Conservation (phyloP, 2,888 invertebrate species). For the Euproctis similis region DNA sequence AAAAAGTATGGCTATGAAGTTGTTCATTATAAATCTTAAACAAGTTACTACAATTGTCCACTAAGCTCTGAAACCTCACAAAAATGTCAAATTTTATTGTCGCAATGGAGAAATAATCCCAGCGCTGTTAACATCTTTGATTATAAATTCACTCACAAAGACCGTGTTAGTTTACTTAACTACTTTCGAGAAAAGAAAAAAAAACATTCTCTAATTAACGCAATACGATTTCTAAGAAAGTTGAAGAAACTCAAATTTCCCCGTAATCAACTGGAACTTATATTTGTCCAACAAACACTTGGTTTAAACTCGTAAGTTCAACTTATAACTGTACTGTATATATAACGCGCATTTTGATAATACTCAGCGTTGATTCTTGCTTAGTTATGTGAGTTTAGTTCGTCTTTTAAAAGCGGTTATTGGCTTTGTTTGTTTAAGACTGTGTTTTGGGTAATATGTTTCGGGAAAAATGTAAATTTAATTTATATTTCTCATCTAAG, state of each 20-base stretch:
- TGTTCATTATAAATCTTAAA: too few relatives aligned
- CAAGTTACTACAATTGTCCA: too few relatives aligned
- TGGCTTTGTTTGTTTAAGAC: conserved; percentile 14
- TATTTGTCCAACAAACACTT: conserved; percentile 23
- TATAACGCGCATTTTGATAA: conserved; percentile 13
- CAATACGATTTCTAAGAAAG: conserved; percentile 11
- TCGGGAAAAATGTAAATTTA: too few relatives aligned
- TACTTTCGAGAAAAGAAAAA: background rate
- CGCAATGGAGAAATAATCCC: too few relatives aligned
- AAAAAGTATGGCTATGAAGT: too few relatives aligned
- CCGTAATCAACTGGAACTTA: conserved; percentile 13
- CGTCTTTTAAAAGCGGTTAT: conserved; percentile 16
- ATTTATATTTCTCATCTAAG: too few relatives aligned
- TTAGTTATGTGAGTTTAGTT: conserved; percentile 14
- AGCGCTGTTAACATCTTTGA: too few relatives aligned
- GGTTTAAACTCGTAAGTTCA: conserved; percentile 16
- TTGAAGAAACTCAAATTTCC: conserved; percentile 20
- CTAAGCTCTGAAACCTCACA: too few relatives aligned
- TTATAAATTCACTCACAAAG: too few relatives aligned
- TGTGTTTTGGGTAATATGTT: too few relatives aligned
- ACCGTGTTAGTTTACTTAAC: background rate
- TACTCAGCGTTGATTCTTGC: conserved; percentile 14
- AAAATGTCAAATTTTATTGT: too few relatives aligned
- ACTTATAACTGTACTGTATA: conserved; percentile 22
- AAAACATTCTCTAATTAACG: background rate